These are phyloP conservation scores for Odontocolon sp. DNA, from an alignment of 2,888 invertebrate genomes.

Conservation along the genomic window DNA sequence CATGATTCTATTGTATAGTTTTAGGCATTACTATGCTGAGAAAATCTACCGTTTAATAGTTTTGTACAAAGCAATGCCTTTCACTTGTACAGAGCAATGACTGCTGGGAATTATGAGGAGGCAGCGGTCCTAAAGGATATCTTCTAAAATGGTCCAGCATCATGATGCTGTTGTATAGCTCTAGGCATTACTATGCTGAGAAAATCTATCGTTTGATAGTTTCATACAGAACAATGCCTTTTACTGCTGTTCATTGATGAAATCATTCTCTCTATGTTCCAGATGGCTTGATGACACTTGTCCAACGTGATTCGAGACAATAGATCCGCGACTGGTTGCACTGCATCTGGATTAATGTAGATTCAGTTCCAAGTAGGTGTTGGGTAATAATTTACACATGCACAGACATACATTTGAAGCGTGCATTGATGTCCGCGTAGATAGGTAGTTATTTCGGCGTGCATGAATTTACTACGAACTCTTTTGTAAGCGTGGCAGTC, in stretches of 20 bases:
- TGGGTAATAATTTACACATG: slow-evolving; percentile 38
- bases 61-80: too few relatives aligned
- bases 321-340: not conserved
- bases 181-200: too few relatives aligned
- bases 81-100: too few relatives aligned
- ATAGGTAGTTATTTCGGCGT: slow-evolving; percentile 63
- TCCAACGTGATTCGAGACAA: slow-evolving; percentile 18
- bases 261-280: not conserved
- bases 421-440: slow-evolving; percentile 12
- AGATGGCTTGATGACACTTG: not conserved
- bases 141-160: slow-evolving; percentile 72
- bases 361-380: slow-evolving; percentile 18
- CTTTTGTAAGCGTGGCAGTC: slow-evolving; percentile 59
- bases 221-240: too few relatives aligned
- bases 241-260: too few relatives aligned
- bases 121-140: slow-evolving; percentile 57
- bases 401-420: slow-evolving; percentile 3
- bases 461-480: slow-evolving; percentile 74
- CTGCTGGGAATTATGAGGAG: slow-evolving; percentile 73
- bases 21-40: too few relatives aligned
- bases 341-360: slow-evolving; percentile 11
- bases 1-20: slow-evolving; percentile 77
- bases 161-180: slow-evolving; percentile 77
- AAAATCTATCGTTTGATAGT: slow-evolving; percentile 76
- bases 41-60: slow-evolving; percentile 76